Percentiles rank a stretch among this genome's conserved stretches.
Conservation (phyloP, 2,113 vertebrate species). For the Corythoichthys haematopterus region DNA sequence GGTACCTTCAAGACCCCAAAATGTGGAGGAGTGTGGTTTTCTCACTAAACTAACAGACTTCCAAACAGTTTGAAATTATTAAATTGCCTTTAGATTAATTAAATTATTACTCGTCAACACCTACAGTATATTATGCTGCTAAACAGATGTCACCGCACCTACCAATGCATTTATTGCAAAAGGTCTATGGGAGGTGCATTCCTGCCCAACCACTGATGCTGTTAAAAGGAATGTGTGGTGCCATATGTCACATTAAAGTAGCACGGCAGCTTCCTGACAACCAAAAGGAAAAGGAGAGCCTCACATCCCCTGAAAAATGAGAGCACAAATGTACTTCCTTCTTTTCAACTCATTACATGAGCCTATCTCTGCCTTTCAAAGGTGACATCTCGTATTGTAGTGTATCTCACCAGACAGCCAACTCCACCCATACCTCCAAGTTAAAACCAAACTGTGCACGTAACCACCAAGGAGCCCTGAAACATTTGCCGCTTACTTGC, state of each 20-base stretch:
- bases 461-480: background rate
- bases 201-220: background rate
- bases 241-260: conserved; percentile 24
- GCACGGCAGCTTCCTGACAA: conserved; percentile 33
- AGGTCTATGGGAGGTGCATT: conserved; percentile 4
- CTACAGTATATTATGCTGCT: background rate
- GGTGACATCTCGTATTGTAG: conserved; percentile 20
- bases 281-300: conserved; percentile 31
- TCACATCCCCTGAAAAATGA: conserved; percentile 55
- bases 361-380: conserved; percentile 61
- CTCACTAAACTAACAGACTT: background rate
- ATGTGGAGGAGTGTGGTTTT: background rate
- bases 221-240: conserved; percentile 32
- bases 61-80: background rate
- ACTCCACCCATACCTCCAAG: background rate
- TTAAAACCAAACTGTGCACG: background rate
- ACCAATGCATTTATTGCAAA: conserved; percentile 7
- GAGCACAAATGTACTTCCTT: conserved; percentile 51
- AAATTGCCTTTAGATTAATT: background rate
- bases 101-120: background rate
- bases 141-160: background rate
- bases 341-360: conserved; percentile 62
- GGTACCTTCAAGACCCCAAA: background rate
- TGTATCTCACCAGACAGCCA: background rate
- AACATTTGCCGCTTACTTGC: conserved; percentile 30